Percentiles rank a stretch among this genome's conserved stretches.
Conservation (phyloP, 1,140 invertebrate genomes). For the Lordiphosa stackelbergi region DNA sequence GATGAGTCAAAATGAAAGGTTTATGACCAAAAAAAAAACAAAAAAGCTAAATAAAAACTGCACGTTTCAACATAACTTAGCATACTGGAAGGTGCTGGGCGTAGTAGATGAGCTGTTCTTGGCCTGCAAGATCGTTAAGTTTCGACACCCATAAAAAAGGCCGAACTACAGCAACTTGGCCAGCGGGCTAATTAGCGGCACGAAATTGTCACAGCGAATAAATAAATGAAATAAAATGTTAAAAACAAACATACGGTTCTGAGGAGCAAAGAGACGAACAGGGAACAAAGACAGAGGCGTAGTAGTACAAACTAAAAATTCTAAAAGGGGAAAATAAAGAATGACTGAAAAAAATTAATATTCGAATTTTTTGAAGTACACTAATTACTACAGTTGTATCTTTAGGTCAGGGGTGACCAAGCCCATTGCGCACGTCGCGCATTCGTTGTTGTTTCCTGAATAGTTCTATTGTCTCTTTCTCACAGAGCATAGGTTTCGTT, state of each 20-base stretch:
- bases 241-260: constrained; percentile 5
- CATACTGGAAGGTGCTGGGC: constrained; percentile 19
- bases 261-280: too few species aligned
- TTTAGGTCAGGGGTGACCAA: too few species aligned
- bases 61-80: constrained; percentile 53
- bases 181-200: constrained; percentile 41
- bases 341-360: too few species aligned
- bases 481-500: too few species aligned
- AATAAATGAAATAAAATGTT: constrained; percentile 12
- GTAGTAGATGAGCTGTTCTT: constrained; percentile 1
- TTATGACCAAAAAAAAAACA: constrained; percentile 35
- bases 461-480: too few species aligned
- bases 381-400: too few species aligned
- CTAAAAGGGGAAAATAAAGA: too few species aligned
- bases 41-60: constrained; percentile 32
- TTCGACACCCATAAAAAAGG: constrained; percentile 24
- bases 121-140: constrained; percentile 8
- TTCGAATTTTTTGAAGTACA: too few species aligned
- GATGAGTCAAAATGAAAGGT: constrained; percentile 26
- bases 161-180: constrained; percentile 25
- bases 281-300: too few species aligned
- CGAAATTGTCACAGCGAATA: constrained; percentile 38
- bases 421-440: too few species aligned
- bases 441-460: too few species aligned
- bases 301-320: too few species aligned